phyloP scores from a whole-genome alignment of 2,888 invertebrate genomes.

The Gymnoscelis rufifasciata region DNA sequence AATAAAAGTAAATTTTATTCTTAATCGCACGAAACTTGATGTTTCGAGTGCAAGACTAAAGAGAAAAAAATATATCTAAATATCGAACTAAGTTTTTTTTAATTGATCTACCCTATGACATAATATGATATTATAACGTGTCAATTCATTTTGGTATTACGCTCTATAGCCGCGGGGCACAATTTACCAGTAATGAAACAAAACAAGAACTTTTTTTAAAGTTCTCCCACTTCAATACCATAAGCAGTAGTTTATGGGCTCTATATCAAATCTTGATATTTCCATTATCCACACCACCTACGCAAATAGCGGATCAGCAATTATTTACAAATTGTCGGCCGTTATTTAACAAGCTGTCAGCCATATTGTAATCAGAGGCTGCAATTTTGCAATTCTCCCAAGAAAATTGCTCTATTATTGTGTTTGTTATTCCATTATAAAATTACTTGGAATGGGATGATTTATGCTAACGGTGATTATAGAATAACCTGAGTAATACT shows the following conservation, averaged over 20 bases:
- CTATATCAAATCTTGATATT: background rate
- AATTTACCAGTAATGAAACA: too few species aligned
- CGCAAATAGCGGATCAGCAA: background rate
- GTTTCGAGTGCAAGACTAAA: too few species aligned
- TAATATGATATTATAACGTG: too few species aligned
- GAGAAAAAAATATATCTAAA: too few species aligned
- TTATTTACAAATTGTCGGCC: slow-evolving; percentile 9
- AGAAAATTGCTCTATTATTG: slow-evolving; percentile 8
- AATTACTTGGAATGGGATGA: slow-evolving; percentile 5
- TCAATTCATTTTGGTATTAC: too few species aligned
- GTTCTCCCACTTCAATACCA: background rate
- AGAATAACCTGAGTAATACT: too few species aligned
- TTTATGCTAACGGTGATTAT: background rate
- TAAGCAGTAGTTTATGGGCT: background rate
- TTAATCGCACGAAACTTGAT: too few species aligned
- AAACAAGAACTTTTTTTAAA: too few species aligned
- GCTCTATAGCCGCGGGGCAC: too few species aligned
- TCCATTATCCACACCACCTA: background rate
- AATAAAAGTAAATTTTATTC: too few species aligned
- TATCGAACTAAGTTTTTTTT: too few species aligned
- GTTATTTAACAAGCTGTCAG: slow-evolving; percentile 5
- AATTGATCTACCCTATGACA: too few species aligned
- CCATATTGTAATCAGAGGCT: slow-evolving; percentile 1
- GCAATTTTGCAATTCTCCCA: slow-evolving; percentile 6
- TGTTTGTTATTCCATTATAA: slow-evolving; percentile 1